Evolutionary conservation across 1,140 invertebrate genomes (phyloP).

Genomic region (Euura saliciscinereae): DNA sequence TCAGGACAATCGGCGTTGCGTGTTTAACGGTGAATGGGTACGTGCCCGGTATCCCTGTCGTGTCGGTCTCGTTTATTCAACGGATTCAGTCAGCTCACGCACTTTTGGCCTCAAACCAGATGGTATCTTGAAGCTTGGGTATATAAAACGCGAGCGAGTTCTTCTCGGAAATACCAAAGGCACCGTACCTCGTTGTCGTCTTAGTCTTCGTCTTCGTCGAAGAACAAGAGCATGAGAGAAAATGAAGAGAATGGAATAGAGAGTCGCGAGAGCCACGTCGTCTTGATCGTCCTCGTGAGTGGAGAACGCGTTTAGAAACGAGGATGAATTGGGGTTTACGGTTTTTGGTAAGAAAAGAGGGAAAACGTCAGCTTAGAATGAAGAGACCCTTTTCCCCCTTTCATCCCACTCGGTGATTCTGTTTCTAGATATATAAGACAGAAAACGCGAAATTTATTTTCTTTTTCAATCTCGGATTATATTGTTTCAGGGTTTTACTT

Average conservation of each 20-base stretch:
- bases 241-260: not conserved
- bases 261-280: not conserved
- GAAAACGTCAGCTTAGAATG: too few species aligned
- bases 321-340: not conserved
- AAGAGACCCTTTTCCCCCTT: not conserved
- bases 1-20: not conserved
- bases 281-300: not conserved
- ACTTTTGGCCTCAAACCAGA: not conserved
- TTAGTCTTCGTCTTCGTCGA: too few species aligned
- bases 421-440: not conserved
- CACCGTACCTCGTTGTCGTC: not conserved
- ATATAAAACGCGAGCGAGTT: too few species aligned
- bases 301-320: not conserved
- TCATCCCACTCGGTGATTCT: not conserved
- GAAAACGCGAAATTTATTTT: too few species aligned
- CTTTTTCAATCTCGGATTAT: too few species aligned
- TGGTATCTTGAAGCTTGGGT: not conserved
- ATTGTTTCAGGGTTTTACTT: too few species aligned
- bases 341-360: too few species aligned
- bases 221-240: not conserved
- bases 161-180: too few species aligned
- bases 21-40: not conserved
- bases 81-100: not conserved
- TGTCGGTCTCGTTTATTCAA: not conserved
- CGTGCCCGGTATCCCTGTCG: not conserved